These are phyloP conservation scores for Aplocera efformata DNA, from an alignment of 2,888 invertebrate species.

Conservation along the genomic window DNA sequence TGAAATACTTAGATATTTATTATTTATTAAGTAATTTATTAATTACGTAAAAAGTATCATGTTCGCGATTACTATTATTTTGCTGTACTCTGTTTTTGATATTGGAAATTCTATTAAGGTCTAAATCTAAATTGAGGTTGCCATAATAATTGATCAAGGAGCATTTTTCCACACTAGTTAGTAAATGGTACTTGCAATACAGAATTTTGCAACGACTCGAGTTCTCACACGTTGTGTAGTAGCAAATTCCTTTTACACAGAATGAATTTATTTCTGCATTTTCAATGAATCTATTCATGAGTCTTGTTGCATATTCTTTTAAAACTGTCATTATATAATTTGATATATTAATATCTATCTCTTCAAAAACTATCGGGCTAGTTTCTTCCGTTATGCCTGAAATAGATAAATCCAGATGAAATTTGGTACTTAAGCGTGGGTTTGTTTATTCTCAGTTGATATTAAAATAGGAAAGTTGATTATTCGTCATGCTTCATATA, in stretches of 20 bases:
- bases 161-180: slow-evolving; percentile 44
- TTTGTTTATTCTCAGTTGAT: too few relatives aligned
- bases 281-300: slow-evolving; percentile 46
- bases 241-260: slow-evolving; percentile 51
- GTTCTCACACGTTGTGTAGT: slow-evolving; percentile 43
- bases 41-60: slow-evolving; percentile 39
- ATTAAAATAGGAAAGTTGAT: too few relatives aligned
- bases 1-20: slow-evolving; percentile 11
- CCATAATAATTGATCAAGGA: slow-evolving; percentile 24
- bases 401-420: slow-evolving; percentile 4
- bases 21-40: slow-evolving; percentile 39
- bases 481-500: neutral
- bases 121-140: slow-evolving; percentile 21
- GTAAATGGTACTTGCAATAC: slow-evolving; percentile 49
- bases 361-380: slow-evolving; percentile 21
- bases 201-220: slow-evolving; percentile 35
- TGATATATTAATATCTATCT: slow-evolving; percentile 26
- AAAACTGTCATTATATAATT: slow-evolving; percentile 41
- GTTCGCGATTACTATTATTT: slow-evolving; percentile 33
- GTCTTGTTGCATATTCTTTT: slow-evolving; percentile 41
- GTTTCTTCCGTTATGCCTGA: slow-evolving; percentile 16
- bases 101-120: slow-evolving; percentile 25
- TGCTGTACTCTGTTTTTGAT: slow-evolving; percentile 10
- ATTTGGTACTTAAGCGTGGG: too few relatives aligned
- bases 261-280: slow-evolving; percentile 43